A percentile compares a stretch with the other conserved stretches of the same genome.
Evolutionary conservation across 2,888 invertebrate genomes (phyloP).

Genomic region (Lasioglossum vierecki): DNA sequence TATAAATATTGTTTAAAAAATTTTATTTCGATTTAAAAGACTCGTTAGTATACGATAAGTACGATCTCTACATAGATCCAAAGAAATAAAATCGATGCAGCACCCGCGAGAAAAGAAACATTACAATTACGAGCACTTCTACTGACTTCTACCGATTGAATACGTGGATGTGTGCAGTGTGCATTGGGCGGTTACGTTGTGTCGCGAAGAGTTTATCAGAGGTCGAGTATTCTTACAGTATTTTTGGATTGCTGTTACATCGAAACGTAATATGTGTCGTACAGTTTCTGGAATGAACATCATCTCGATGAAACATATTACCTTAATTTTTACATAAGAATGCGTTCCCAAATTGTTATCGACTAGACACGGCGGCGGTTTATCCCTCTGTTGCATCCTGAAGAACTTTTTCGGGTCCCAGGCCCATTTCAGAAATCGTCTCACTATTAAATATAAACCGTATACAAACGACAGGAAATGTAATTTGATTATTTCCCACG

Average conservation of each 20-base stretch:
- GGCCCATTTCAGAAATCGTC: conserved; percentile 84
- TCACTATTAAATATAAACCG: conserved; percentile 85
- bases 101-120: neutral
- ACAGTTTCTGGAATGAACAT: neutral
- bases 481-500: conserved; percentile 84
- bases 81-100: neutral
- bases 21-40: neutral
- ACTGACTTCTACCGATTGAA: conserved; percentile 32
- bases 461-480: conserved; percentile 85
- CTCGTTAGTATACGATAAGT: neutral
- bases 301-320: conserved; percentile 76
- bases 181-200: neutral
- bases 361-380: conserved; percentile 87
- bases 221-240: neutral
- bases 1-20: neutral
- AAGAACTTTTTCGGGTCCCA: conserved; percentile 85
- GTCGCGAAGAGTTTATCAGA: conserved; percentile 20
- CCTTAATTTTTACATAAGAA: conserved; percentile 88
- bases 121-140: conserved; percentile 8
- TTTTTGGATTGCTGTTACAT: neutral
- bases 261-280: neutral
- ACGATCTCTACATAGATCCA: neutral
- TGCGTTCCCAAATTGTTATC: conserved; percentile 87
- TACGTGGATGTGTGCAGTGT: conserved; percentile 27
- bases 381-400: conserved; percentile 84